Evolutionary conservation across 2,888 invertebrate species (phyloP), one percentile per base, ranked within the genome.

Genomic region (Osedax frankpressi): DNA sequence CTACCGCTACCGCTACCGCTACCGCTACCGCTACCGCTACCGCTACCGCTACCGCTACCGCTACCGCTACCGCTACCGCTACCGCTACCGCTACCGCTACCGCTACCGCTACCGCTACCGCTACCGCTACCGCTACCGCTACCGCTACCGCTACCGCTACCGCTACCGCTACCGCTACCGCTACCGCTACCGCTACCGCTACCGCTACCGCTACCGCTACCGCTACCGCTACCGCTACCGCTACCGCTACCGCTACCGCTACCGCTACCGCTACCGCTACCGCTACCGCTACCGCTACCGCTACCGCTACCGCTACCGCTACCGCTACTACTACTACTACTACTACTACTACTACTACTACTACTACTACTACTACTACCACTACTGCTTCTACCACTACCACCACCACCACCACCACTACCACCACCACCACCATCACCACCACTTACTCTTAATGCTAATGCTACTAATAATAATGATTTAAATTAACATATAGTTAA

Each of bases 261-360:
- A 72, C 0, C 24, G 63, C 68, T 71, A 71, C 68, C 25, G 65
- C 68, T 71, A 72, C 72, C n/a, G 63, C 28, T 24, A 1, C n/a
- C 27, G 25, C 72, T 70, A 67, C 72, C 1, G 63, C 72, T 1
- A 72, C 72, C n/a, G 63, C 68, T 2, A 73, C 71, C 59, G 60
- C 2, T 1, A 74, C 73, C 1, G 28, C 73, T 30, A 30, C 28
- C 2, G 30, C 29, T 29, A 28, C 28, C 19, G 63, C 65, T 70
- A 72, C 72, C 63, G 63, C 65, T 70, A 70, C 72, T 72, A 72
- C 72, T 70, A 72, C 72, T 70, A 70, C 72, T 70, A 72, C 72
- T 70, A 72, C 72, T 63, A 72, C 72, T 63, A 72, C 72, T 70
- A 72, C 72, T 72, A 72, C 72, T 70, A 63, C 72, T 72, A 72